Conservation (phyloP, 2,888 invertebrate genomes). For the Lasius fuliginosus region DNA sequence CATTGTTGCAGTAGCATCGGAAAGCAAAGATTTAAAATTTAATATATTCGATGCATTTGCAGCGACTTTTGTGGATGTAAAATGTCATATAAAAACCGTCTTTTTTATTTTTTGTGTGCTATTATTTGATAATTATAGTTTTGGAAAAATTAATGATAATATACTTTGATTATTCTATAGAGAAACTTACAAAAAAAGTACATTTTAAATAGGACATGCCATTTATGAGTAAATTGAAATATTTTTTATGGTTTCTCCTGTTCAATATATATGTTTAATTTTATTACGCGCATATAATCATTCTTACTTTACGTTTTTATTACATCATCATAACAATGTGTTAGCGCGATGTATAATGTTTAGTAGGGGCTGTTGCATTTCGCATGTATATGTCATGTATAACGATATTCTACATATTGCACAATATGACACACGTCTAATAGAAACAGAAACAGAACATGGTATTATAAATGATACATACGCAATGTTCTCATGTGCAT, state of each 20-base stretch:
- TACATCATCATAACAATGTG: constrained; percentile 10
- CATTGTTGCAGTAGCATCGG: background rate
- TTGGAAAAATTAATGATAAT: constrained; percentile 1
- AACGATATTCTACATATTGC: constrained; percentile 49
- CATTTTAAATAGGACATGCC: background rate
- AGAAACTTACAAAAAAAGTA: background rate
- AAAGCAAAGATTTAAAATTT: background rate
- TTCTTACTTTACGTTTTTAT: constrained; percentile 16
- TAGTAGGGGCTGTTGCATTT: constrained; percentile 1
- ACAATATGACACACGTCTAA: constrained; percentile 54
- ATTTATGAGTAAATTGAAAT: background rate
- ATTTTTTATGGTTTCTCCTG: background rate
- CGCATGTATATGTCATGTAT: constrained; percentile 26
- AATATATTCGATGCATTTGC: background rate
- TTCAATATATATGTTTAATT: constrained; percentile 21
- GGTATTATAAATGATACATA: constrained; percentile 45
- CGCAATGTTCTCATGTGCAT: constrained; percentile 37
- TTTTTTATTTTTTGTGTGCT: background rate
- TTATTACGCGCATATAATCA: constrained; percentile 5
- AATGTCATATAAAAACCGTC: background rate
- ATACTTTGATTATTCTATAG: background rate
- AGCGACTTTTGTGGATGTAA: background rate
- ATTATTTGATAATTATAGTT: background rate
- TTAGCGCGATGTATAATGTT: constrained; percentile 15
- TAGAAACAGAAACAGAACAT: constrained; percentile 49